These are phyloP conservation scores for Amblyopsis hoosieri DNA, from an alignment of 2,797 vertebrate genomes.

Conservation along the genomic window DNA sequence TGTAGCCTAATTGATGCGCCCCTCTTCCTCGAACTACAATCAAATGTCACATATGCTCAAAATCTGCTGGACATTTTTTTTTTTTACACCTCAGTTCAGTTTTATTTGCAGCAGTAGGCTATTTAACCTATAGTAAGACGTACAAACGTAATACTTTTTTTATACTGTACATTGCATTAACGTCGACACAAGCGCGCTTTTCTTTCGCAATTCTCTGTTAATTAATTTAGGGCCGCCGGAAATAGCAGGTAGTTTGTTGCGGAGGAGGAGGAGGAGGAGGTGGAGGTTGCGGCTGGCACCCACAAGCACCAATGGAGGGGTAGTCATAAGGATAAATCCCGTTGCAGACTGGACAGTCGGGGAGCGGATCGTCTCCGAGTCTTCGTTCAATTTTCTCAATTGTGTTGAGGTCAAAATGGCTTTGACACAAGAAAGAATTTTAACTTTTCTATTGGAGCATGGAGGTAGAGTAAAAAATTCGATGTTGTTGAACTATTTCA, in stretches of 20 bases:
- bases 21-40: background rate
- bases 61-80: too few species aligned
- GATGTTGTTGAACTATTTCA: constrained; percentile 83
- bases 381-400: too few species aligned
- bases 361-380: background rate
- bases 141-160: too few species aligned
- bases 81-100: background rate
- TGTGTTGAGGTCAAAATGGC: constrained; percentile 55
- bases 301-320: too few species aligned
- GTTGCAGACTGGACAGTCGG: background rate
- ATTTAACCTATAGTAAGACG: too few species aligned
- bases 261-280: constrained; percentile 5
- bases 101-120: too few species aligned
- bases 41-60: background rate
- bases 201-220: too few species aligned
- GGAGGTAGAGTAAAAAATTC: constrained; percentile 85
- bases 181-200: background rate
- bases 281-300: background rate
- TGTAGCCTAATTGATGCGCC: background rate
- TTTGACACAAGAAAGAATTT: constrained; percentile 80
- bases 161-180: background rate
- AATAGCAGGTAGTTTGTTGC: constrained; percentile 70
- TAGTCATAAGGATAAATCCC: too few species aligned
- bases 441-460: constrained; percentile 83
- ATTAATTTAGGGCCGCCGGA: constrained; percentile 60